Percentiles rank a stretch among this genome's conserved stretches.
Conservation (phyloP, 2,797 vertebrate species). For the Ficedula albicollis region DNA sequence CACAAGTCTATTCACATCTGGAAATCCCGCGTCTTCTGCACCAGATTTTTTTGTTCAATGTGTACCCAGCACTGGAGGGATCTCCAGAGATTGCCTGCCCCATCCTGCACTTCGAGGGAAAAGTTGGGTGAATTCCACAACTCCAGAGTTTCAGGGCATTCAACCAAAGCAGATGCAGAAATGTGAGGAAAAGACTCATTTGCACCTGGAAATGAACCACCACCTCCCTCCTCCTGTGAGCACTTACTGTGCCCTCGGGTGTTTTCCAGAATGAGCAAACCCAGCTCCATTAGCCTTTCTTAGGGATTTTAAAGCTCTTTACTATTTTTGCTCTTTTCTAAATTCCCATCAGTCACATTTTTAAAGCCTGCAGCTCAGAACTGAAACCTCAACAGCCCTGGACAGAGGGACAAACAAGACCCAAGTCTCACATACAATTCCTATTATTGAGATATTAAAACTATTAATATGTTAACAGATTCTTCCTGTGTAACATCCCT, state of each 20-base stretch:
- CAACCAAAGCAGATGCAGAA: not conserved
- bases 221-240: not conserved
- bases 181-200: not conserved
- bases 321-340: not conserved
- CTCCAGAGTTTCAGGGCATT: not conserved
- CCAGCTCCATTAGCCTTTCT: not conserved
- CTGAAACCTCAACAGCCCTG: not conserved
- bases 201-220: not conserved
- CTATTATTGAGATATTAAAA: not conserved
- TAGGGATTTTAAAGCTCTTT: not conserved
- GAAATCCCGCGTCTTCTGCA: not conserved
- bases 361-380: not conserved
- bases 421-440: not conserved
- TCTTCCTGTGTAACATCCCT: not conserved
- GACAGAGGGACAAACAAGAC: not conserved
- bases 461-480: not conserved
- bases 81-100: not conserved
- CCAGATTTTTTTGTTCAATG: rapidly evolving
- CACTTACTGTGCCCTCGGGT: not conserved
- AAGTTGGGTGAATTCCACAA: not conserved
- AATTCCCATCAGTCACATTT: not conserved
- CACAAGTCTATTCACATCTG: not conserved
- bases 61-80: not conserved
- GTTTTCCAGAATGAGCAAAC: not conserved
- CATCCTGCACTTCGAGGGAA: not conserved